phyloP scores from a whole-genome alignment of 2,888 invertebrate species.

The Dicyrtomina minuta region DNA sequence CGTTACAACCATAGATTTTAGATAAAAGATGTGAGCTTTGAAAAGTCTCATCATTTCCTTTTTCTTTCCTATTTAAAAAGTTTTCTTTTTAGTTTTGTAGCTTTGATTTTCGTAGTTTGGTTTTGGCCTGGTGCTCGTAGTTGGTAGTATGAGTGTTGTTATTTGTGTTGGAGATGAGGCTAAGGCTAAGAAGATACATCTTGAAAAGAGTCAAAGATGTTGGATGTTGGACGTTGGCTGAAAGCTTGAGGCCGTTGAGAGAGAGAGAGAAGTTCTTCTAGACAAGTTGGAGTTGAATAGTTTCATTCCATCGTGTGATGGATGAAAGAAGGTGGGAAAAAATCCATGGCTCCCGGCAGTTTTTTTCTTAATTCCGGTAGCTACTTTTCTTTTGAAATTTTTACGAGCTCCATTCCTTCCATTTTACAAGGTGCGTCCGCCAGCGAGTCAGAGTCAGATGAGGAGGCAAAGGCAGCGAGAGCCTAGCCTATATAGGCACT shows the following conservation, averaged over 20 bases:
- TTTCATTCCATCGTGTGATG: constrained; percentile 27
- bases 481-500: too few species aligned
- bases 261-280: not conserved
- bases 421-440: constrained; percentile 51
- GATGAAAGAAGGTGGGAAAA: constrained; percentile 33
- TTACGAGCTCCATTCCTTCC: constrained; percentile 53
- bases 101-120: too few species aligned
- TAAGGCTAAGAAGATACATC: too few species aligned
- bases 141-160: too few species aligned
- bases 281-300: constrained; percentile 28
- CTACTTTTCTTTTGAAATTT: constrained; percentile 53
- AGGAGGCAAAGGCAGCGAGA: not conserved
- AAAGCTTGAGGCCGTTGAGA: constrained; percentile 1
- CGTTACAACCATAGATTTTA: too few species aligned
- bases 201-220: not conserved
- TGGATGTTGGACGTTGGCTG: too few species aligned
- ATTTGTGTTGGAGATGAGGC: too few species aligned
- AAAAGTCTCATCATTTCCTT: too few species aligned
- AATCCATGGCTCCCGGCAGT: constrained; percentile 43
- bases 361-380: constrained; percentile 53
- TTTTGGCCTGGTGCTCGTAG: too few species aligned
- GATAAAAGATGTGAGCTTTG: too few species aligned
- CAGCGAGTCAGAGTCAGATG: constrained; percentile 19
- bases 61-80: too few species aligned
- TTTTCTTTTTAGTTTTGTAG: too few species aligned